phyloP scores from a whole-genome alignment of 2,797 vertebrate genomes.

The Nannoperca obscura region DNA sequence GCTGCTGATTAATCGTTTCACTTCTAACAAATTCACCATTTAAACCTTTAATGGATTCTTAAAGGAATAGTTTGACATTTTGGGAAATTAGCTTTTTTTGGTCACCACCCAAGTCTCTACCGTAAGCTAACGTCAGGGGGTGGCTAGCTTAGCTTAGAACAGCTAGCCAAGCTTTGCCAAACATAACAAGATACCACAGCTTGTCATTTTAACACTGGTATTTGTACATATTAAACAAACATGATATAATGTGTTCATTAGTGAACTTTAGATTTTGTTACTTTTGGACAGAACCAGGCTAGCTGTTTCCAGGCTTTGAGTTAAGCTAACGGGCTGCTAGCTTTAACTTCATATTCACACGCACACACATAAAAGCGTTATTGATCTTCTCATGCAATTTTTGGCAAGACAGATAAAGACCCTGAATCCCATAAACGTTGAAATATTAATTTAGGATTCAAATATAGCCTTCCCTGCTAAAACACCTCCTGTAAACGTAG shows the following conservation, averaged over 20 bases:
- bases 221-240: neutral
- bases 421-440: neutral
- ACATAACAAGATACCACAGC: neutral
- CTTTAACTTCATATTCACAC: neutral
- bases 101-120: neutral
- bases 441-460: neutral
- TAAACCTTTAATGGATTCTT: neutral
- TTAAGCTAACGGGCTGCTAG: neutral
- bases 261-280: neutral
- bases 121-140: neutral
- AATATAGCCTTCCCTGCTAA: neutral
- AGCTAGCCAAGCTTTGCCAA: neutral
- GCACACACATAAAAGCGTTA: neutral
- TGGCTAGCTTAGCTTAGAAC: neutral
- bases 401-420: neutral
- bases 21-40: neutral
- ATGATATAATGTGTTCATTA: neutral
- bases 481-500: neutral
- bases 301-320: neutral
- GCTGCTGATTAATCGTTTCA: neutral
- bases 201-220: neutral
- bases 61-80: neutral
- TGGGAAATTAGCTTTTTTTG: neutral
- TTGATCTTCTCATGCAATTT: neutral
- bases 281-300: neutral